phyloP scores from a whole-genome alignment of 1,140 invertebrate genomes.

The Formica selysi region DNA sequence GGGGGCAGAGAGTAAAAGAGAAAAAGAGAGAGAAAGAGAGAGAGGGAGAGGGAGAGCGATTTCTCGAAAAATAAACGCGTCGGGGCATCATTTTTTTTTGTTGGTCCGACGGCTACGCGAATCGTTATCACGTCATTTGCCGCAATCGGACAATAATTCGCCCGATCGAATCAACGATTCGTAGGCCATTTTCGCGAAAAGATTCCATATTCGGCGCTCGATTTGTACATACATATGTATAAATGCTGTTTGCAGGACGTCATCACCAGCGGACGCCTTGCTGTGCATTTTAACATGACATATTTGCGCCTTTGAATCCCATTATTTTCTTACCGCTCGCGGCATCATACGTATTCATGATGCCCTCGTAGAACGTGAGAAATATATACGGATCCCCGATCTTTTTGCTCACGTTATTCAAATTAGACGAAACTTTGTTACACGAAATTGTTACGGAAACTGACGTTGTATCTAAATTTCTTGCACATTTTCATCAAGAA shows the following conservation, averaged over 20 bases:
- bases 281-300: slow-evolving; percentile 59
- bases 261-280: slow-evolving; percentile 25
- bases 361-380: slow-evolving; percentile 38
- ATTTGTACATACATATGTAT: background rate
- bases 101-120: slow-evolving; percentile 31
- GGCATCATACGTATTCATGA: slow-evolving; percentile 64
- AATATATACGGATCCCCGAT: slow-evolving; percentile 21
- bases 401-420: slow-evolving; percentile 55
- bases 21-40: background rate
- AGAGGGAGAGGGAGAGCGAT: slow-evolving; percentile 26
- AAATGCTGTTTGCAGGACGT: slow-evolving; percentile 22
- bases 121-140: slow-evolving; percentile 66
- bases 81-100: slow-evolving; percentile 48
- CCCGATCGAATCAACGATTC: slow-evolving; percentile 61
- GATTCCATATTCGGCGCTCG: slow-evolving; percentile 22
- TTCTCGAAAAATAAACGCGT: slow-evolving; percentile 55
- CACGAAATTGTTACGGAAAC: slow-evolving; percentile 44
- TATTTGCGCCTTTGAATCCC: slow-evolving; percentile 64
- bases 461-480: slow-evolving; percentile 21
- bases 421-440: slow-evolving; percentile 54
- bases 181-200: slow-evolving; percentile 25
- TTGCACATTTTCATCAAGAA: slow-evolving; percentile 18
- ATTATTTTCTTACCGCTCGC: slow-evolving; percentile 63
- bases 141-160: slow-evolving; percentile 48
- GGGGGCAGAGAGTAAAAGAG: background rate